A percentile compares a stretch with the other conserved stretches of the same genome.
Conservation (phyloP, 2,888 invertebrate species). For the Pterostichus niger region DNA sequence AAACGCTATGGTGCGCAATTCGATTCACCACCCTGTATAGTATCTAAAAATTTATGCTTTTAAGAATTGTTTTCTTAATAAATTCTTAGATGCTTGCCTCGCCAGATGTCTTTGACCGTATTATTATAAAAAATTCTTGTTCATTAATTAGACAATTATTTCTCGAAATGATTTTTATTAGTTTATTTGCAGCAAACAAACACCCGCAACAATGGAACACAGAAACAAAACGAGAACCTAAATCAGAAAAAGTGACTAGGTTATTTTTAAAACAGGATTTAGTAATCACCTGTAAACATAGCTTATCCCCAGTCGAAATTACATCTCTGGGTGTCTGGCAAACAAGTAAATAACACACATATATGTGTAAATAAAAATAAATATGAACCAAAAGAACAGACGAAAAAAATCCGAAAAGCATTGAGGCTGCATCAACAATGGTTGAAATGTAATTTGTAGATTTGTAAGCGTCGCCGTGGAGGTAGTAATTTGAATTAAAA, state of each 20-base stretch:
- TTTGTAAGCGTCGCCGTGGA: slow-evolving; percentile 72
- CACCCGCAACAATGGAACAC: slow-evolving; percentile 14
- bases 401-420: slow-evolving; percentile 16
- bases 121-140: background rate
- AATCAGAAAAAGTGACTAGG: slow-evolving; percentile 59
- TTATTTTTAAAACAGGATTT: slow-evolving; percentile 53
- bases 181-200: slow-evolving; percentile 35
- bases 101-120: background rate
- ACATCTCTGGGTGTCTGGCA: slow-evolving; percentile 28
- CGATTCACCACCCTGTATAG: no score
- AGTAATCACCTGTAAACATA: slow-evolving; percentile 58
- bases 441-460: slow-evolving; percentile 73
- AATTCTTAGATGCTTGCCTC: background rate
- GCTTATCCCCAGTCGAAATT: slow-evolving; percentile 21
- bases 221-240: slow-evolving; percentile 35
- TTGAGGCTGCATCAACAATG: slow-evolving; percentile 68
- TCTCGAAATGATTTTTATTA: slow-evolving; percentile 29
- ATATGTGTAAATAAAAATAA: slow-evolving; percentile 57
- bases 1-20: no score
- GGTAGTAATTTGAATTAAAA: slow-evolving; percentile 73
- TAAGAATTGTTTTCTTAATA: background rate
- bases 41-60: no score
- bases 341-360: slow-evolving; percentile 54
- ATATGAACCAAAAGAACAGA: slow-evolving; percentile 30
- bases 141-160: slow-evolving; percentile 44